Evolutionary conservation across 2,888 invertebrate genomes (phyloP), one percentile per base, ranked within the genome.

Genomic region (Micropterix aruncella): DNA sequence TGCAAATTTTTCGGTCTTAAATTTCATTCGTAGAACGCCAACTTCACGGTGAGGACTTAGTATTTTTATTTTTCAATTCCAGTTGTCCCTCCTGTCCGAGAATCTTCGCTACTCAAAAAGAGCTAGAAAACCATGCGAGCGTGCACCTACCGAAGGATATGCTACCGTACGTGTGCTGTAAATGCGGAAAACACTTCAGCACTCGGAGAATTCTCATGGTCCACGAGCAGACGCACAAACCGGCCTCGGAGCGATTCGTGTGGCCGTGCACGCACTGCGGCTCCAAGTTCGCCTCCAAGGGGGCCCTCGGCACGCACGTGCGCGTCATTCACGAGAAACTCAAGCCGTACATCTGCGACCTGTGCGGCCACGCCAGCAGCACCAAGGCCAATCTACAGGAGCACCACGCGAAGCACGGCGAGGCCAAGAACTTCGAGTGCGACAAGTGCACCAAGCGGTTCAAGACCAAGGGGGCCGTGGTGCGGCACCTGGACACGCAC

Each of bases 321-420:
- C 52, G 53, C 43, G 52, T 54, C 7, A 52, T 58, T 37, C 60
- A 60, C 46, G 54, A 55, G 42, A 56, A 57, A 36, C 55, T 58
- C 38, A 44, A 46, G 14, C 48, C 46, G 1, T 50, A 37, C 27
- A 42, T 50, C 16, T 50, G 50, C 37, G 46, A 50, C 37, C 18
- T 47, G n/a, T 50, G 50, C 12, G 50, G 50, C 2, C 46, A 47
- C 37, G 43, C 47, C 12, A 48, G 45, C 37, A 46, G 44, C 9
- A 43, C 47, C 14, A 48, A 47, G 39, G 45, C 46, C 12, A 48
- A 48, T 37, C 45, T 50, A 17, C 46, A 48, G 4, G 50, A 48
- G 16, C 50, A 50, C 37, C 41, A 43, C n/a, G 39, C 46, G 37
- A 37, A 46, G 5, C 50, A 50, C 27, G 44, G 44, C n/a, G 44